Percentiles rank a stretch among this genome's conserved stretches.
Conservation (phyloP, 2,888 invertebrate species). For the Amorpha juglandis region DNA sequence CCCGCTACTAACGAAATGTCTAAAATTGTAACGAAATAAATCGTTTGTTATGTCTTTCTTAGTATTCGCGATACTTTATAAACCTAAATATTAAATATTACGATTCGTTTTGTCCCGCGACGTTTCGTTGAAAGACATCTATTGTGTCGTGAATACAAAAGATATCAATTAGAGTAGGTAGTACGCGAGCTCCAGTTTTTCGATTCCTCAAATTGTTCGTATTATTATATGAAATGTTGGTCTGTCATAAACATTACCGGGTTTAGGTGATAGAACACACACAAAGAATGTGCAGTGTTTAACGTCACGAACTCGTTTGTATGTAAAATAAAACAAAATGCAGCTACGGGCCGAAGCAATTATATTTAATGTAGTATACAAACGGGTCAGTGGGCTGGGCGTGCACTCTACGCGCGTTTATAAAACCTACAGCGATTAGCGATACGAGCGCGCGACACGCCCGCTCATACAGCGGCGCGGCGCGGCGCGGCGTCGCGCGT, state of each 20-base stretch:
- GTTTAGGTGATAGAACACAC: background rate
- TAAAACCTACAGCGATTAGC: slow-evolving; percentile 9
- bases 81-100: background rate
- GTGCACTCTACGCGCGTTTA: background rate
- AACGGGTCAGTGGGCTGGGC: background rate
- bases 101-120: background rate
- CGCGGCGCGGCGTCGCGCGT: no score
- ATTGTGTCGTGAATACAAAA: slow-evolving; percentile 12
- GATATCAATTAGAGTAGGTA: background rate
- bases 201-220: background rate
- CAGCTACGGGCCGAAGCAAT: background rate
- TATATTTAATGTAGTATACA: background rate
- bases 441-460: background rate
- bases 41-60: background rate
- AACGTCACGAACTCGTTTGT: background rate
- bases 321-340: slow-evolving; percentile 6
- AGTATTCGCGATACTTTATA: background rate
- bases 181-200: background rate
- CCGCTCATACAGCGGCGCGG: no score
- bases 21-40: background rate
- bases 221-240: background rate
- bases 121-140: background rate
- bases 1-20: background rate
- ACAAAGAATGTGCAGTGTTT: background rate
- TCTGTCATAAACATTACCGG: background rate